Evolutionary conservation across 2,888 invertebrate genomes (phyloP).

Genomic region (Meiosimyza platycephala): DNA sequence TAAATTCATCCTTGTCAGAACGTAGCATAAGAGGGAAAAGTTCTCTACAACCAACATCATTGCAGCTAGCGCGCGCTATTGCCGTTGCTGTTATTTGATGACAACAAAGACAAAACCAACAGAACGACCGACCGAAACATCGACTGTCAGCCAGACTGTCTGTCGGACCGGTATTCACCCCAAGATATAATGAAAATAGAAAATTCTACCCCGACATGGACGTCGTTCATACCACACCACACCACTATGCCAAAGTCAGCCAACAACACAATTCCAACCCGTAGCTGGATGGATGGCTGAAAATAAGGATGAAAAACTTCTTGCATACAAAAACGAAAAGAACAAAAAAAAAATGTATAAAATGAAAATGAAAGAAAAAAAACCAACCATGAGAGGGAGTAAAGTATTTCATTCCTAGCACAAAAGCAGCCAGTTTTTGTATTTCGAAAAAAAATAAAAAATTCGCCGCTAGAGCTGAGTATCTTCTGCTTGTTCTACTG

Average conservation of each 20-base stretch:
- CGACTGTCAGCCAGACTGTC: conserved; percentile 15
- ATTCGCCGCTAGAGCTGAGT: too few species aligned
- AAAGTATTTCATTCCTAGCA: not conserved
- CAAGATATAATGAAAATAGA: conserved; percentile 52
- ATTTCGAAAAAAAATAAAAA: too few species aligned
- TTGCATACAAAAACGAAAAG: not conserved
- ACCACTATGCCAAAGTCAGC: conserved; percentile 34
- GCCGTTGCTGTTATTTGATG: conserved; percentile 24
- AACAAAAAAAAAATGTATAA: too few species aligned
- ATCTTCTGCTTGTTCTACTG: too few species aligned
- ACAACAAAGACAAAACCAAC: conserved; percentile 31
- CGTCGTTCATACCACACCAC: not conserved
- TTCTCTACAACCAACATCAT: conserved; percentile 11
- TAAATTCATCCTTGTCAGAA: not conserved
- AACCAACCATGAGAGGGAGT: not conserved
- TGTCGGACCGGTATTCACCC: conserved; percentile 28
- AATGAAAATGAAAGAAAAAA: not conserved
- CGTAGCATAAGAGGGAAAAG: not conserved
- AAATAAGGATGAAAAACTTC: conserved; percentile 14
- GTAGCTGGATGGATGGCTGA: conserved; percentile 25
- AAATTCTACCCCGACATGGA: conserved; percentile 35
- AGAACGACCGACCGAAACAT: conserved; percentile 8
- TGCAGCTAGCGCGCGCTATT: conserved; percentile 1
- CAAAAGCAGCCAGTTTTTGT: too few species aligned
- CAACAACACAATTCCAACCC: conserved; percentile 17